A percentile compares a stretch with the other conserved stretches of the same genome.
phyloP scores from a whole-genome alignment of 2,113 vertebrate genomes.

The Eulemur rufifrons region DNA sequence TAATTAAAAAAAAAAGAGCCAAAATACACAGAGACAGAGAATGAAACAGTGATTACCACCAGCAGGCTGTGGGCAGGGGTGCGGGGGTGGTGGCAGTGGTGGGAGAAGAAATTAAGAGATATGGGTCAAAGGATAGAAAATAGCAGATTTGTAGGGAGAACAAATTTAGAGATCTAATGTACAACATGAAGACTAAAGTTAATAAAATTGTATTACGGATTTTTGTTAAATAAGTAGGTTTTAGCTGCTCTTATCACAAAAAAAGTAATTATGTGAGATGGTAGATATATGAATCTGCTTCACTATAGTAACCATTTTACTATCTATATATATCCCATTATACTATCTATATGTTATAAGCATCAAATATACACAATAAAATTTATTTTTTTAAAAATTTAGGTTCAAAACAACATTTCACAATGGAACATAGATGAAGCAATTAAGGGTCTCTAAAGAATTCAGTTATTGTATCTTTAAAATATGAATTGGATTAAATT shows the following conservation, averaged over 20 bases:
- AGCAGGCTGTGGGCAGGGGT: not conserved
- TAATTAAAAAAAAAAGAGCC: not conserved
- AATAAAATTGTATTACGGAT: not conserved
- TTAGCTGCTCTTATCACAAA: not conserved
- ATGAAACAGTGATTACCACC: not conserved
- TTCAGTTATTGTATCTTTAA: slow-evolving; percentile 53
- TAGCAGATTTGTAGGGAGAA: not conserved
- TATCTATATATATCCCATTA: not conserved
- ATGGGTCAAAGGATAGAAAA: not conserved
- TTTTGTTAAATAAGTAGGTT: not conserved
- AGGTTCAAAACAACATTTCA: slow-evolving; percentile 33
- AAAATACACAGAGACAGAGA: not conserved
- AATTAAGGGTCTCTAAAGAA: slow-evolving; percentile 39
- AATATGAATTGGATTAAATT: slow-evolving; percentile 48
- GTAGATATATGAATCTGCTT: not conserved
- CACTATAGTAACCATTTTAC: not conserved
- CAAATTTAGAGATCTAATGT: not conserved
- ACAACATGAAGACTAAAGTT: not conserved
- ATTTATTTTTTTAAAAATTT: not conserved
- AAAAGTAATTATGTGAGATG: not conserved
- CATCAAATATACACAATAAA: not conserved
- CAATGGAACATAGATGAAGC: slow-evolving; percentile 55
- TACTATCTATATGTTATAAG: not conserved
- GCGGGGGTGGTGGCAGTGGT: too few species aligned
- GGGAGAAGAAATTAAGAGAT: not conserved